A percentile compares a stretch with the other conserved stretches of the same genome.
These are phyloP conservation scores for Ailuropoda melanoleuca DNA, from an alignment of 2,113 vertebrate genomes.

Conservation along the genomic window DNA sequence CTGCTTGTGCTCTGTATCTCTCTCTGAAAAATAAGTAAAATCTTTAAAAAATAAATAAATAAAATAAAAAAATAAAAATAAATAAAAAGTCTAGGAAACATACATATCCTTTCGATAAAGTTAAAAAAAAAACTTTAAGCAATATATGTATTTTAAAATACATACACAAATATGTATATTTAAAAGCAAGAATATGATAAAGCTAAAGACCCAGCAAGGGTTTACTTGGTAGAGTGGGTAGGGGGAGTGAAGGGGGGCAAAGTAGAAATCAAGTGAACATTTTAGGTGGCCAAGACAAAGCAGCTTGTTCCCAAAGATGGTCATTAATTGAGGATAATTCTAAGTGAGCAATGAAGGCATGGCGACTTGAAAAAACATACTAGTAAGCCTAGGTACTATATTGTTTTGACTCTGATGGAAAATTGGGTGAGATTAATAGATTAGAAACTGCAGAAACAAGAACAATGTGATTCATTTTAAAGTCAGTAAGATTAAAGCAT, in stretches of 20 bases:
- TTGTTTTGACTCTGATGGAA: slow-evolving; percentile 15
- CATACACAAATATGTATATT: not conserved
- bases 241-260: not conserved
- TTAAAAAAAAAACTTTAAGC: not conserved
- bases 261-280: not conserved
- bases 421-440: slow-evolving; percentile 17
- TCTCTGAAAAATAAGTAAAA: no score
- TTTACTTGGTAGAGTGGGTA: not conserved
- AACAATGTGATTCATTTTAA: slow-evolving; percentile 1
- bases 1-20: no score
- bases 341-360: not conserved
- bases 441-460: not conserved
- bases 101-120: not conserved
- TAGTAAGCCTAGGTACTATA: not conserved
- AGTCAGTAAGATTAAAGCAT: slow-evolving; percentile 7
- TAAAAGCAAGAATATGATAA: not conserved
- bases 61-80: no score
- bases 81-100: not conserved
- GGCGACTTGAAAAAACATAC: not conserved
- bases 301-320: not conserved
- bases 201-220: not conserved
- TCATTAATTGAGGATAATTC: not conserved
- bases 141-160: not conserved
- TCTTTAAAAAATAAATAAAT: no score
- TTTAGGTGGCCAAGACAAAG: not conserved